Conservation (phyloP, 2,797 vertebrate genomes). For the Gobio occitaniae region DNA sequence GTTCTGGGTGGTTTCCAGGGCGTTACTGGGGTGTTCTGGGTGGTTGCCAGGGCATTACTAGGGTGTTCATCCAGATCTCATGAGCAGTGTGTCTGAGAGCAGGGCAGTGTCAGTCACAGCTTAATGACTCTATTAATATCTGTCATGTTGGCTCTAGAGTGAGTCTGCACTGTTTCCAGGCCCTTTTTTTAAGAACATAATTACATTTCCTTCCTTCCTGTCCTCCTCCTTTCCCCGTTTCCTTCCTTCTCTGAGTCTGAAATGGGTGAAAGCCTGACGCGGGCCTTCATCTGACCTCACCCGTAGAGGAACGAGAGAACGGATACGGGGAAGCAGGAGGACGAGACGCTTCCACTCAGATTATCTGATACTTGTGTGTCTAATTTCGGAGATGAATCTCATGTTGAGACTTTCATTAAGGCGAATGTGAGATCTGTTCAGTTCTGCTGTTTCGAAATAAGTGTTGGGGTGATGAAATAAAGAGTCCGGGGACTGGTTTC, state of each 20-base stretch:
- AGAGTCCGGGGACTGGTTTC: not conserved
- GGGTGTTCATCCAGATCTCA: not conserved
- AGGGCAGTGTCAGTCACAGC: slow-evolving; percentile 52
- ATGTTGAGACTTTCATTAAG: not conserved
- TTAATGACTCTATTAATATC: slow-evolving; percentile 78
- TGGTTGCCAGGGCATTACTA: no score
- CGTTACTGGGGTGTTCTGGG: no score
- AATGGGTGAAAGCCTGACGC: slow-evolving; percentile 10
- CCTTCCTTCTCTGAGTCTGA: slow-evolving; percentile 18
- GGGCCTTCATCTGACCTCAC: not conserved
- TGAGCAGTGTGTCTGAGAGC: not conserved
- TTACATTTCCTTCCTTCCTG: slow-evolving; percentile 38
- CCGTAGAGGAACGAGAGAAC: not conserved
- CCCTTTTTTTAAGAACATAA: slow-evolving; percentile 16
- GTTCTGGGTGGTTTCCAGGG: no score
- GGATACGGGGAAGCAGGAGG: not conserved
- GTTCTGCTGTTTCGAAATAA: not conserved
- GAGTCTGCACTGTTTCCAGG: slow-evolving; percentile 46
- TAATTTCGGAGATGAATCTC: slow-evolving; percentile 1
- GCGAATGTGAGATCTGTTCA: not conserved
- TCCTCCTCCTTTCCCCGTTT: slow-evolving; percentile 35
- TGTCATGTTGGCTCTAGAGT: slow-evolving; percentile 69
- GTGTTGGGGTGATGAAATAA: not conserved
- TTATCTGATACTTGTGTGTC: slow-evolving; percentile 6
- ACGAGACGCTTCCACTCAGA: not conserved